These are phyloP conservation scores for Lamproptera curius DNA, from an alignment of 2,888 invertebrate genomes.

Conservation along the genomic window DNA sequence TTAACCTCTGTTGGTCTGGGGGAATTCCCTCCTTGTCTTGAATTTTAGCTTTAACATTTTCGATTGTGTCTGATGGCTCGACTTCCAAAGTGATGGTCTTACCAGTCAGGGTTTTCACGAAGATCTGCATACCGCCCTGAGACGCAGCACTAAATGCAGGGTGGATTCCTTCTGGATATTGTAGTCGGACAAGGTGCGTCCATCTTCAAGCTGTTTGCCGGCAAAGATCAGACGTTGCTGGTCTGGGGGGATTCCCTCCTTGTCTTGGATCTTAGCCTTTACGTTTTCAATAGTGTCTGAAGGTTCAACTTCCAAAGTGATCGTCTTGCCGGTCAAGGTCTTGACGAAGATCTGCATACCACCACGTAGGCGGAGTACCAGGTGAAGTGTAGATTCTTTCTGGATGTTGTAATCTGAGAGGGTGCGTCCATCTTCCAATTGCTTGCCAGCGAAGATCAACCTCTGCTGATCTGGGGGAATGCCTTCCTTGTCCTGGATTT, in stretches of 20 bases:
- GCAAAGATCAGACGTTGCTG: slow-evolving; percentile 18
- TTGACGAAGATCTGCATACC: slow-evolving; percentile 16
- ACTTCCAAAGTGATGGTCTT: slow-evolving; percentile 27
- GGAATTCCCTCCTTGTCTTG: slow-evolving; percentile 28
- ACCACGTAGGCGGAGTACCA: slow-evolving; percentile 36
- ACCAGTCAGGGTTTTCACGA: slow-evolving; percentile 26
- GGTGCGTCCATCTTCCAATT: slow-evolving; percentile 89
- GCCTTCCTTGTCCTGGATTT: slow-evolving; percentile 16
- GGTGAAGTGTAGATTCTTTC: slow-evolving; percentile 87
- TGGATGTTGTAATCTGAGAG: slow-evolving; percentile 88
- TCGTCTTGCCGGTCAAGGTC: slow-evolving; percentile 17
- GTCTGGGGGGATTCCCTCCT: slow-evolving; percentile 16
- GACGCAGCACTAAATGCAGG: slow-evolving; percentile 16
- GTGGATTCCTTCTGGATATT: slow-evolving; percentile 20
- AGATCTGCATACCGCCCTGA: slow-evolving; percentile 25
- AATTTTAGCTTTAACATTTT: slow-evolving; percentile 27
- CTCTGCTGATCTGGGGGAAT: slow-evolving; percentile 18
- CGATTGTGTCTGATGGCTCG: slow-evolving; percentile 25
- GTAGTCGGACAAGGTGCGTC: slow-evolving; percentile 13
- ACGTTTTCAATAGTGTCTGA: slow-evolving; percentile 18
- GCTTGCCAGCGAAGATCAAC: slow-evolving; percentile 13
- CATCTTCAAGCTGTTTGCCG: slow-evolving; percentile 15
- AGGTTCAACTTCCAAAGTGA: slow-evolving; percentile 10
- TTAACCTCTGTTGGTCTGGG: slow-evolving; percentile 25
- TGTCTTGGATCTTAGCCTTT: slow-evolving; percentile 15